These are phyloP conservation scores for Rhopalosiphum maidis DNA, from an alignment of 1,140 invertebrate genomes.

Conservation along the genomic window DNA sequence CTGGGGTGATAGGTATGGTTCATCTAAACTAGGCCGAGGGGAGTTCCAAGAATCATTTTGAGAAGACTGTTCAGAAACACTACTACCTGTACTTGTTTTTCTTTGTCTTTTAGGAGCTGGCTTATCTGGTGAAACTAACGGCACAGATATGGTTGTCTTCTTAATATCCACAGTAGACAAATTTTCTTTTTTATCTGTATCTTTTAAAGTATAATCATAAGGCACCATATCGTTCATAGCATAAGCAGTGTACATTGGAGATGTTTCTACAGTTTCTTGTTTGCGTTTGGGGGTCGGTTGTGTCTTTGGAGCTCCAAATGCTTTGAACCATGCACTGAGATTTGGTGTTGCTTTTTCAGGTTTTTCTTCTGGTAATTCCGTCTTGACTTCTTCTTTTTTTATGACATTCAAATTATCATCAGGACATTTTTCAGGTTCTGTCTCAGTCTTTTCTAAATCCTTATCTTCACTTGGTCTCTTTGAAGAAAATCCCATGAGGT, in stretches of 20 bases:
- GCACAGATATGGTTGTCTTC: slow-evolving; percentile 62
- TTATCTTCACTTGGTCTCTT: slow-evolving; percentile 58
- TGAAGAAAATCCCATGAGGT: slow-evolving; percentile 60
- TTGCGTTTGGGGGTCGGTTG: slow-evolving; percentile 62
- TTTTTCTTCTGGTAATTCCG: slow-evolving; percentile 62
- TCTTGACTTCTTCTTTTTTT: slow-evolving; percentile 60
- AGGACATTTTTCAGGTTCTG: slow-evolving; percentile 59
- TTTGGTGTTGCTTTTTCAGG: slow-evolving; percentile 79
- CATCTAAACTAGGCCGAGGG: slow-evolving; percentile 70
- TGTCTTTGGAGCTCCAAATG: slow-evolving; percentile 80
- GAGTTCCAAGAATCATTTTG: slow-evolving; percentile 68
- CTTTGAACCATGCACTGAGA: slow-evolving; percentile 88
- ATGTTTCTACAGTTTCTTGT: slow-evolving; percentile 58
- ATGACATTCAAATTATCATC: not conserved
- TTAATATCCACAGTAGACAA: slow-evolving; percentile 60
- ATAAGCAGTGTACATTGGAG: slow-evolving; percentile 47
- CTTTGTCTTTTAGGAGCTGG: slow-evolving; percentile 65
- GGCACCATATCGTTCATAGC: slow-evolving; percentile 50
- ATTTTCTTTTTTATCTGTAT: slow-evolving; percentile 60
- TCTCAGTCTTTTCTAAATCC: slow-evolving; percentile 59
- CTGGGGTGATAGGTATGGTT: slow-evolving; percentile 71
- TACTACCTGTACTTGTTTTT: slow-evolving; percentile 75
- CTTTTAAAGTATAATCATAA: slow-evolving; percentile 58
- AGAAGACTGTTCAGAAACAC: slow-evolving; percentile 75
- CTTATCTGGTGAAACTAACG: slow-evolving; percentile 62